Conservation (phyloP, 2,888 invertebrate species). For the Eudasyphora cyanicolor region DNA sequence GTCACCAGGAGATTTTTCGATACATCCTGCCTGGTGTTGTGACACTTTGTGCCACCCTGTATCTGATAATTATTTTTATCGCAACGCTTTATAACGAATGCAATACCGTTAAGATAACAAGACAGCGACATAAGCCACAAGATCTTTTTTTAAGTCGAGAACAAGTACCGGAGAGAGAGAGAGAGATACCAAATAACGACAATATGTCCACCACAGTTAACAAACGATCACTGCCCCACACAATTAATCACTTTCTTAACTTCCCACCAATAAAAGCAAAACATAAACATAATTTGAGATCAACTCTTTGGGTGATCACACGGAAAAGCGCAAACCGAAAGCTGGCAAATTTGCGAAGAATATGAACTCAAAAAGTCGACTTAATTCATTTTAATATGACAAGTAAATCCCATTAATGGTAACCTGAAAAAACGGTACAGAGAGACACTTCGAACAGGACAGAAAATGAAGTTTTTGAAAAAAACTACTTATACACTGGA, state of each 20-base stretch:
- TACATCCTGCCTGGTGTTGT: no score
- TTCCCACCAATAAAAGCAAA: neutral
- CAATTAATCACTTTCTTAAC: conserved; percentile 63
- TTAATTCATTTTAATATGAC: conserved; percentile 51
- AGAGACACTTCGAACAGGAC: neutral
- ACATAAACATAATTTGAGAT: conserved; percentile 49
- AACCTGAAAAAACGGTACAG: neutral
- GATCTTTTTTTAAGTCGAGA: no score
- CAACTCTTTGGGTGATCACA: neutral
- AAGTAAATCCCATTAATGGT: conserved; percentile 62
- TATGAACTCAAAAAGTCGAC: neutral
- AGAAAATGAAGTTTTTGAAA: no score
- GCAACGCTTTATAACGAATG: conserved; percentile 40
- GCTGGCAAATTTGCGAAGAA: neutral
- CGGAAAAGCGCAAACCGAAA: conserved; percentile 9
- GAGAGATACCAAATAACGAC: conserved; percentile 23
- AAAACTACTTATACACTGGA: no score
- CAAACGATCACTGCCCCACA: no score
- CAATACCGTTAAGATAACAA: conserved; percentile 55
- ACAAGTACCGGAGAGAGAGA: neutral
- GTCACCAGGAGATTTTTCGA: no score
- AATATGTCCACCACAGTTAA: conserved; percentile 55
- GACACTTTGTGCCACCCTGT: conserved; percentile 48
- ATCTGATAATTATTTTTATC: conserved; percentile 47
- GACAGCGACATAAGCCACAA: conserved; percentile 35